A percentile compares a stretch with the other conserved stretches of the same genome.
These are phyloP conservation scores for Neria commutata DNA, from an alignment of 2,888 invertebrate genomes.

Conservation along the genomic window DNA sequence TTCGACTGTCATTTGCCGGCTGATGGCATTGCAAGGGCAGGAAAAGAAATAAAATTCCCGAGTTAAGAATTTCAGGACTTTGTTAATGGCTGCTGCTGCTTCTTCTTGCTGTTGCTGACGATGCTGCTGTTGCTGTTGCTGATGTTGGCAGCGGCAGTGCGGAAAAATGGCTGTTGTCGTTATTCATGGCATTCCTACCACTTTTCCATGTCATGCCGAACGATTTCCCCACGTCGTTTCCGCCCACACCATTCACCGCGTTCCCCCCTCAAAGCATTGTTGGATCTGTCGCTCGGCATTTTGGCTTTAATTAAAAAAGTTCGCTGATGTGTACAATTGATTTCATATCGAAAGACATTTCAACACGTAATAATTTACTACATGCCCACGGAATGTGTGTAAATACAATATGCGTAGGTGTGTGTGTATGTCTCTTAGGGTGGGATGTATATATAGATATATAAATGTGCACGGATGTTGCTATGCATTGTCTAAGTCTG, in stretches of 20 bases:
- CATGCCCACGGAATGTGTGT: too few species aligned
- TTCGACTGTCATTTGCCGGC: conserved; percentile 22
- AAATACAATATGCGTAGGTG: too few species aligned
- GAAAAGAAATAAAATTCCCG: conserved; percentile 12
- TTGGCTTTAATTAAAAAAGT: conserved; percentile 40
- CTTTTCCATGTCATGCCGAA: too few species aligned
- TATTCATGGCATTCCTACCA: conserved; percentile 2
- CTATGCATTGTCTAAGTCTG: too few species aligned
- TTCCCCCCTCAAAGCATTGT: too few species aligned
- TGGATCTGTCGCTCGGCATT: too few species aligned
- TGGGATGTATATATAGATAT: too few species aligned
- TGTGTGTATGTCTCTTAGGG: too few species aligned
- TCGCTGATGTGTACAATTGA: conserved; percentile 33
- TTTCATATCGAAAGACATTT: conserved; percentile 36
- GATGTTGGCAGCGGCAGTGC: not conserved
- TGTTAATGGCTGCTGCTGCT: conserved; percentile 23
- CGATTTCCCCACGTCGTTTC: too few species aligned
- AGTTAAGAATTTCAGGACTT: conserved; percentile 28
- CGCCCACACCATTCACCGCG: too few species aligned
- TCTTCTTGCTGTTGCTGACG: not conserved
- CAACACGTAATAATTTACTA: conserved; percentile 32
- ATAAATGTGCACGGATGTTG: too few species aligned
- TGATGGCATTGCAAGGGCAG: conserved; percentile 4
- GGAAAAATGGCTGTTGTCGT: not conserved
- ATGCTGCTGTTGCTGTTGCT: not conserved